phyloP scores from a whole-genome alignment of 2,797 vertebrate genomes.

The Acrossocheilus fasciatus region DNA sequence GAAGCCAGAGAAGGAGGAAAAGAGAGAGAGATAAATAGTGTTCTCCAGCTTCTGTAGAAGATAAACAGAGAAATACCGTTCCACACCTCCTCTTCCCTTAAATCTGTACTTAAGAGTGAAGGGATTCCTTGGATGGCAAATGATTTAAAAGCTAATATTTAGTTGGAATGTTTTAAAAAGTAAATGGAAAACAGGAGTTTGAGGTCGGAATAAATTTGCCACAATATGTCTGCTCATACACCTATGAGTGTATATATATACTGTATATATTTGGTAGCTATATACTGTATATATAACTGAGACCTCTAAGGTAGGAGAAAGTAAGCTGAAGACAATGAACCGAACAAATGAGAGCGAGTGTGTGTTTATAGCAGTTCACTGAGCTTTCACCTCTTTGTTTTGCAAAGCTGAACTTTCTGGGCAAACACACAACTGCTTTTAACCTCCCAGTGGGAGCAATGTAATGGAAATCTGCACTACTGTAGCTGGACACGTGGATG shows the following conservation, averaged over 20 bases:
- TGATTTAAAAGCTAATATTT: too few relatives aligned
- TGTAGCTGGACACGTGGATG: constrained; percentile 58
- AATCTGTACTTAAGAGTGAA: background rate
- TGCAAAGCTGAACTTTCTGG: constrained; percentile 75
- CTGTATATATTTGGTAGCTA: too few relatives aligned
- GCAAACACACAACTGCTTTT: constrained; percentile 70
- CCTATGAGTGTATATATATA: too few relatives aligned
- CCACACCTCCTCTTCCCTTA: background rate
- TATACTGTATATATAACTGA: too few relatives aligned
- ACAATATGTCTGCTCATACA: background rate
- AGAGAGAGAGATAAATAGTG: constrained; percentile 21
- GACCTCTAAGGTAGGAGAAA: background rate
- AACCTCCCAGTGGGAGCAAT: constrained; percentile 71
- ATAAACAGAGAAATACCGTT: background rate
- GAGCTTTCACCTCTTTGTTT: constrained; percentile 70
- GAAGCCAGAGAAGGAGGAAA: constrained; percentile 6
- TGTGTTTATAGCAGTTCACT: constrained; percentile 49
- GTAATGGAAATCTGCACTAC: constrained; percentile 73
- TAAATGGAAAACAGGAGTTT: background rate
- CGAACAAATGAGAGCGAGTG: background rate
- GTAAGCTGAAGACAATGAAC: background rate
- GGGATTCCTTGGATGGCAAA: background rate
- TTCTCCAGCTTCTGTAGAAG: constrained; percentile 53
- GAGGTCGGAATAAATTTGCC: background rate
- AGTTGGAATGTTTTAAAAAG: too few relatives aligned